phyloP scores from a whole-genome alignment of 2,113 vertebrate genomes.

The Dendropsophus ebraccatus region DNA sequence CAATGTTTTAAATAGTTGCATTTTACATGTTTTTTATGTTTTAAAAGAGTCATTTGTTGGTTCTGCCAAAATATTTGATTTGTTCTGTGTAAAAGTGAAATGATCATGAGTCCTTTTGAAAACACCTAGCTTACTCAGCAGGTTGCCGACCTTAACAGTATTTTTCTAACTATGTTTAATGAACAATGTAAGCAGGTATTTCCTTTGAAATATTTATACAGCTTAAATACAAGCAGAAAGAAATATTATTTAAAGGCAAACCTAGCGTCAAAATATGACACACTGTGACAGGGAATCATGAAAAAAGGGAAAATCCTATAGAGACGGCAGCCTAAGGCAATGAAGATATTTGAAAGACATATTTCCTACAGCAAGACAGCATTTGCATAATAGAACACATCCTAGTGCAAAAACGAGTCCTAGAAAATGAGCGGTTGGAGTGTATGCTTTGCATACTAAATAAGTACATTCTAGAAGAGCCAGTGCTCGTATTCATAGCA shows the following conservation, averaged over 20 bases:
- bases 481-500: conserved; percentile 6
- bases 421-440: conserved; percentile 42
- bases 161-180: background rate
- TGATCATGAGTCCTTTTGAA: background rate
- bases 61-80: background rate
- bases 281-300: background rate
- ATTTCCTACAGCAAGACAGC: conserved; percentile 27
- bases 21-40: too few relatives aligned
- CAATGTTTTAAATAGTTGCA: too few relatives aligned
- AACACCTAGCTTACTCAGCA: background rate
- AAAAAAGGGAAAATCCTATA: conserved; percentile 15
- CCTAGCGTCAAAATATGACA: background rate
- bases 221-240: background rate
- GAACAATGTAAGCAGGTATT: background rate
- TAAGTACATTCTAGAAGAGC: conserved; percentile 22
- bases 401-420: conserved; percentile 40
- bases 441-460: conserved; percentile 56
- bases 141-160: background rate
- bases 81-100: background rate
- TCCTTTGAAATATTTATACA: background rate
- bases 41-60: too few relatives aligned
- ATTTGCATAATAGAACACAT: conserved; percentile 57
- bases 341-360: conserved; percentile 56
- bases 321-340: conserved; percentile 13
- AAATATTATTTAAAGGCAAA: conserved; percentile 30